These are phyloP conservation scores for Hermaeophaga mercurialis DNA, from an alignment of 2,888 invertebrate genomes.

Conservation along the genomic window DNA sequence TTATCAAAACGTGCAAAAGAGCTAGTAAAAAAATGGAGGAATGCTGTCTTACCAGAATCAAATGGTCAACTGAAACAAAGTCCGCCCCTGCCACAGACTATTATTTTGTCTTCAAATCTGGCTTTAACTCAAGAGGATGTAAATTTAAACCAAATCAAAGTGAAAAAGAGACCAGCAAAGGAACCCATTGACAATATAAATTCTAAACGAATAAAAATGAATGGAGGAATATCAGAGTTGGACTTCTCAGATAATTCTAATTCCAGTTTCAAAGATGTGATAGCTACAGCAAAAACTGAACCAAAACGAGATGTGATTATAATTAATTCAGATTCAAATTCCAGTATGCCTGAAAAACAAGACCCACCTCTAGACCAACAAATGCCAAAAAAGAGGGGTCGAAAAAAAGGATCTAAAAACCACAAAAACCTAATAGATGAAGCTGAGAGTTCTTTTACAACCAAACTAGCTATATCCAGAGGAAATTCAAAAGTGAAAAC, in stretches of 20 bases:
- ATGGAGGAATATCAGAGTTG: constrained; percentile 57
- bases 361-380: constrained; percentile 53
- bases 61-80: constrained; percentile 53
- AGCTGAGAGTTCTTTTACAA: constrained; percentile 62
- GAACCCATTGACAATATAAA: constrained; percentile 37
- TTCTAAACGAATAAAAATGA: constrained; percentile 56
- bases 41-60: constrained; percentile 72
- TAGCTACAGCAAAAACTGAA: constrained; percentile 38
- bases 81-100: constrained; percentile 38
- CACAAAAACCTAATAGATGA: constrained; percentile 60
- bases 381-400: constrained; percentile 63
- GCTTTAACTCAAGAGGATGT: constrained; percentile 41
- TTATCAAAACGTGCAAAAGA: constrained; percentile 90
- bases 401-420: constrained; percentile 65
- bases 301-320: constrained; percentile 47
- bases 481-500: constrained; percentile 71
- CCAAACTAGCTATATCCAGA: constrained; percentile 64
- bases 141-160: constrained; percentile 45
- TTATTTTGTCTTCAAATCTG: constrained; percentile 13
- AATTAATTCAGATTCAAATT: constrained; percentile 59
- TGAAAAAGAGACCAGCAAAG: constrained; percentile 43
- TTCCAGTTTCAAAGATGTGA: constrained; percentile 56
- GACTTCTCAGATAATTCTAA: constrained; percentile 57
- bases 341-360: constrained; percentile 59
- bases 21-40: constrained; percentile 90